phyloP scores from a whole-genome alignment of 2,888 invertebrate species.

The Colostygia pectinataria region DNA sequence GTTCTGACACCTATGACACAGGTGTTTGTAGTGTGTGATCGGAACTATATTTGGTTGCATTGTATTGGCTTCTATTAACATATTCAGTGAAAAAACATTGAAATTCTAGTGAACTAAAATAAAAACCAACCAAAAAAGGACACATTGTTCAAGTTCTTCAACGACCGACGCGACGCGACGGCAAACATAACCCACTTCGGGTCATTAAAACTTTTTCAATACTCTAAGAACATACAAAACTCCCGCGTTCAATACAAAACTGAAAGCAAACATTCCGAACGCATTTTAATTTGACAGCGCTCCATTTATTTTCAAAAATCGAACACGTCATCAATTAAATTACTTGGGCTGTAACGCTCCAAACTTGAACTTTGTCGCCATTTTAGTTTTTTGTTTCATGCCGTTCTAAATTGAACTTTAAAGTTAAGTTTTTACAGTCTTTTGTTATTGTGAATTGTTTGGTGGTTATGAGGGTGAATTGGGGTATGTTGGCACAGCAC shows the following conservation, averaged over 20 bases:
- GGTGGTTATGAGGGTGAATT: conserved; percentile 33
- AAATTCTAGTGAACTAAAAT: too few species aligned
- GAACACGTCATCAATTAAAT: conserved; percentile 81
- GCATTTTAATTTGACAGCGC: conserved; percentile 50
- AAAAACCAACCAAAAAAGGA: too few species aligned
- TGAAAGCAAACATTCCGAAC: conserved; percentile 31
- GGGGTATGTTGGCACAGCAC: conserved; percentile 50
- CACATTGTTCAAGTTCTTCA: neutral
- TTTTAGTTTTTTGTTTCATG: neutral
- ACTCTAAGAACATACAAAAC: conserved; percentile 14
- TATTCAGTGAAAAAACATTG: too few species aligned
- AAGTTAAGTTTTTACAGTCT: conserved; percentile 9
- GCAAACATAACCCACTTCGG: neutral
- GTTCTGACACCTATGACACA: too few species aligned
- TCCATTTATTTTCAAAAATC: conserved; percentile 73
- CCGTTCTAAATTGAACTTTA: conserved; percentile 26
- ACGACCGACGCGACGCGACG: neutral
- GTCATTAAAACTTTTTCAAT: conserved; percentile 21
- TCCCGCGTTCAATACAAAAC: conserved; percentile 6
- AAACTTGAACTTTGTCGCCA: conserved; percentile 32
- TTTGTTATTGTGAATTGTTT: conserved; percentile 7
- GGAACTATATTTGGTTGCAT: too few species aligned
- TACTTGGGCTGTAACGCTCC: conserved; percentile 67
- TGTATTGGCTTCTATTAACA: too few species aligned
- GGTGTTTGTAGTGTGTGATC: too few species aligned